phyloP scores from a whole-genome alignment of 2,113 vertebrate genomes.

The Odontophorus gujanensis region DNA sequence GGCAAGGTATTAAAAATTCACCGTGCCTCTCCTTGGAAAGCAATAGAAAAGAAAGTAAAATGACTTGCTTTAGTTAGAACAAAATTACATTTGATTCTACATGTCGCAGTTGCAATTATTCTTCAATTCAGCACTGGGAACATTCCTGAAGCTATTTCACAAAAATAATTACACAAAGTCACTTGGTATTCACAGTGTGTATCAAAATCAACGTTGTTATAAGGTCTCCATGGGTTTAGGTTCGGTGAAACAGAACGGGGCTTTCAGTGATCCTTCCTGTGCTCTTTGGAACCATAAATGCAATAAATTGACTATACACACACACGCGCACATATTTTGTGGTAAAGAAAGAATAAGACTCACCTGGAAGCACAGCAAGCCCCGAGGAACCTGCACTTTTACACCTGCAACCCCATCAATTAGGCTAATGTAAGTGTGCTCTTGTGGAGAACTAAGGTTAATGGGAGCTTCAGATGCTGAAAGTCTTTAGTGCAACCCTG shows the following conservation, averaged over 20 bases:
- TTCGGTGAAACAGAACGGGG: not conserved
- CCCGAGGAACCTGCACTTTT: not conserved
- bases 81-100: slow-evolving; percentile 44
- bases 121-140: slow-evolving; percentile 33
- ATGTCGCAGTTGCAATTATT: slow-evolving; percentile 1
- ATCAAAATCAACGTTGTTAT: not conserved
- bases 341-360: not conserved
- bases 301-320: not conserved
- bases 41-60: slow-evolving; percentile 17
- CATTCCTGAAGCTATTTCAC: slow-evolving; percentile 36
- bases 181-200: slow-evolving; percentile 21
- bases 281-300: not conserved
- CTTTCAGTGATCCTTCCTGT: not conserved
- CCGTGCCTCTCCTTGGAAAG: not conserved
- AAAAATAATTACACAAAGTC: slow-evolving; percentile 29
- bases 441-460: slow-evolving; percentile 1
- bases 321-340: not conserved
- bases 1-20: not conserved
- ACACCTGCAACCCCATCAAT: not conserved
- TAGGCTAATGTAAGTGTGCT: not conserved
- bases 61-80: not conserved
- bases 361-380: not conserved
- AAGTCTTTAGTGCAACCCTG: not conserved
- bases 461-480: not conserved
- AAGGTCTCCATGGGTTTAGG: not conserved